Conservation (phyloP, 2,888 invertebrate species). For the Caenorhabditis wallacei region DNA sequence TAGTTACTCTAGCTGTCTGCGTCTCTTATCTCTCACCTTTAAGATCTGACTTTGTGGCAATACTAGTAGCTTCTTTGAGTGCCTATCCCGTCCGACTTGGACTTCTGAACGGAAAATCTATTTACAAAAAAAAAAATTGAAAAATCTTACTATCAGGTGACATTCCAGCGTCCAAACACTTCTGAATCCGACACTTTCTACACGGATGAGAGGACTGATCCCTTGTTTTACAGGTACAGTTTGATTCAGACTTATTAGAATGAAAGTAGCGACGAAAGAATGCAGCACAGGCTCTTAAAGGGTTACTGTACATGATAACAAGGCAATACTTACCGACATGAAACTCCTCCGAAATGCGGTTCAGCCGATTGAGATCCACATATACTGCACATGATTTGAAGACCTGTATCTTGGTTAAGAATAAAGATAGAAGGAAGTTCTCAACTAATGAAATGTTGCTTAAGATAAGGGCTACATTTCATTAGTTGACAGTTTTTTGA, state of each 20-base stretch:
- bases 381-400: conserved; percentile 6
- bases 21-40: too few relatives aligned
- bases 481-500: too few relatives aligned
- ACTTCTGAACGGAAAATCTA: neutral
- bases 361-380: conserved; percentile 26
- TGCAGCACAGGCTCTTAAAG: conserved; percentile 35
- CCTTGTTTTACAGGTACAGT: conserved; percentile 19
- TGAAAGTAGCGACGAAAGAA: conserved; percentile 38
- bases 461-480: too few relatives aligned
- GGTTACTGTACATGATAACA: too few relatives aligned
- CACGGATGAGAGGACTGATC: conserved; percentile 21
- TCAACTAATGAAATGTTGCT: too few relatives aligned
- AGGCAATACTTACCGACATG: conserved; percentile 21
- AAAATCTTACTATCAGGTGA: conserved; percentile 6
- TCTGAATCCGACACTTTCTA: conserved; percentile 30
- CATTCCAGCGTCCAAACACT: conserved; percentile 35
- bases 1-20: too few relatives aligned
- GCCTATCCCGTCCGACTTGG: conserved; percentile 1
- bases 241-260: conserved; percentile 27
- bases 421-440: too few relatives aligned
- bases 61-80: neutral
- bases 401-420: too few relatives aligned
- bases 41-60: too few relatives aligned
- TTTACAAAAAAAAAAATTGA: conserved; percentile 15
- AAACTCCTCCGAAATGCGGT: conserved; percentile 33